Evolutionary conservation across 2,113 vertebrate species (phyloP), one percentile per base, ranked within the genome.

Genomic region (Phainopepla nitens): DNA sequence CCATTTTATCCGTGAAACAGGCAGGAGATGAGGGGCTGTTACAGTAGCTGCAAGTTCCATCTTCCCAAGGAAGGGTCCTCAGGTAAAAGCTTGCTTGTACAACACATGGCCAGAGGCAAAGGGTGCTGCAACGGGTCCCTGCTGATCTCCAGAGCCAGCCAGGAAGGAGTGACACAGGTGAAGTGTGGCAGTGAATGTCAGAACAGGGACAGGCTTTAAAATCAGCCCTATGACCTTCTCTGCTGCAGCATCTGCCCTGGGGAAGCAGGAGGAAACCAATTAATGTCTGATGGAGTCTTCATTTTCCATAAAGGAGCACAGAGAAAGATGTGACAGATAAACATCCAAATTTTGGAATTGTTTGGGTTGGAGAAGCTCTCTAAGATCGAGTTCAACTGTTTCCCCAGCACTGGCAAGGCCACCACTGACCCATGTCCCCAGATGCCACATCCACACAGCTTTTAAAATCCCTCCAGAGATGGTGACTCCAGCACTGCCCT

Each of bases 401-500:
- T 16, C 20, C 22, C 16, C 39, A 68, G 21, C 70, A 41, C 19
- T 33, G 82, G 0, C 70, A 47, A 28, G 12, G 24, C 29, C 35
- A 13, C 15, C 24, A 9, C 25, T 31, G 6, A 2, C 8, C 33
- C 9, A 0, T 31, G 87, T 61, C 78, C 70, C n/a, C 18, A 35
- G 4, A 18, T 54, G 35, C 35, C 54, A 23, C 62, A 49, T 69
- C 41, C 47, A 16, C 29, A 14, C 0, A 0, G 70, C 9, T 69
- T 53, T 61, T 6, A 54, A 31, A 31, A 41, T 35, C 47, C 13
- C 70, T 16, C 8, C 21, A 31, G 41, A n/a, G 39, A 35, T 19
- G 53, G 2, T 0, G 5, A 68, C 29, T 61, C 17, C 39, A 47
- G 24, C 53, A 2, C 0, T 47, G 20, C 53, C 29, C n/a, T 60